Conservation (phyloP, 2,113 vertebrate species). For the Reinhardtius hippoglossoides region DNA sequence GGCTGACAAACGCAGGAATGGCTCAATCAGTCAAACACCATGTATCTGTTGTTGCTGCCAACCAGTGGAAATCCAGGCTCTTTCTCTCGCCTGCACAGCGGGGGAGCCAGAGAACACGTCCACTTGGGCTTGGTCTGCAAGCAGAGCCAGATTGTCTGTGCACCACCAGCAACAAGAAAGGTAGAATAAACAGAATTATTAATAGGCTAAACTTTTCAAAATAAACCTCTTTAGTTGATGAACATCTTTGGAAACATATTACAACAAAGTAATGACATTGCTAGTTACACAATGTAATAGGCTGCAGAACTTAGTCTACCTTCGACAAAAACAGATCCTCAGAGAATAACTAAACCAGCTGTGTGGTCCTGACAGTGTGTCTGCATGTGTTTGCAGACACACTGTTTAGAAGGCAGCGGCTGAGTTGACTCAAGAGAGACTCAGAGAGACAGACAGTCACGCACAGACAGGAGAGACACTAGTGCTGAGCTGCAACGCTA, state of each 20-base stretch:
- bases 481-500: too few relatives aligned
- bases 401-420: too few relatives aligned
- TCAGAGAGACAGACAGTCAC: too few relatives aligned
- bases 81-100: conserved; percentile 35
- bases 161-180: conserved; percentile 16
- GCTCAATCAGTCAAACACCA: conserved; percentile 34
- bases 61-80: conserved; percentile 43
- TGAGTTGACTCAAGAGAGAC: too few relatives aligned
- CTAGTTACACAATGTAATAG: neutral
- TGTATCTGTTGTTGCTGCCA: conserved; percentile 54
- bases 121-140: conserved; percentile 14
- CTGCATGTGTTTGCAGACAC: neutral
- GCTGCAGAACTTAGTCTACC: too few relatives aligned
- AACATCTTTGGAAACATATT: neutral
- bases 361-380: neutral
- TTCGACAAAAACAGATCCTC: too few relatives aligned
- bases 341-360: neutral
- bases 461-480: too few relatives aligned
- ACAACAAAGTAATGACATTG: neutral
- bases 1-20: conserved; percentile 27
- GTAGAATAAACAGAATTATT: neutral
- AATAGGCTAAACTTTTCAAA: neutral
- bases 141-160: conserved; percentile 43
- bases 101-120: conserved; percentile 41
- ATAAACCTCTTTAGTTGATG: neutral